Conservation (phyloP, 2,113 vertebrate species). For the Bostrychus sinensis region DNA sequence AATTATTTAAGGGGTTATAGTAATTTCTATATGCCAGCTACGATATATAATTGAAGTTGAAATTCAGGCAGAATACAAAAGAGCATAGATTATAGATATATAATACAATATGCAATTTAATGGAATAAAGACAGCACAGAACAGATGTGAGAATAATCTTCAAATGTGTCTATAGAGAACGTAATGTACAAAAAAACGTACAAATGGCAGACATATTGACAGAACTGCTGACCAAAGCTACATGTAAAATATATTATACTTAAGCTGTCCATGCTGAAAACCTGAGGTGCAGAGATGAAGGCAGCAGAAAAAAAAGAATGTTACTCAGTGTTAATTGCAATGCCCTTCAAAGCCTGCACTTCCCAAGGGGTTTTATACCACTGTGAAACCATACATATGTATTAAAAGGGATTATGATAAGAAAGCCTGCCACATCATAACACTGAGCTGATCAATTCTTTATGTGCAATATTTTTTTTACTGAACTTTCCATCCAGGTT, state of each 20-base stretch:
- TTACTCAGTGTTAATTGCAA: constrained; percentile 74
- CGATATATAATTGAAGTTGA: constrained; percentile 2
- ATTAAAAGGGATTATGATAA: constrained; percentile 65
- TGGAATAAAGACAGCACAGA: background rate
- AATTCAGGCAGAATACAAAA: constrained; percentile 10
- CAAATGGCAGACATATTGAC: background rate
- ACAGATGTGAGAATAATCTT: background rate
- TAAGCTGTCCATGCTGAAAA: constrained; percentile 8
- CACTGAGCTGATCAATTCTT: constrained; percentile 51
- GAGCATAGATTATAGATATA: background rate
- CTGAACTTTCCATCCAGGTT: constrained; percentile 14
- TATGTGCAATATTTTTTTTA: constrained; percentile 20
- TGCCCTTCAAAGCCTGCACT: constrained; percentile 70
- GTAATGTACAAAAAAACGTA: background rate
- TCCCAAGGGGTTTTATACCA: constrained; percentile 53
- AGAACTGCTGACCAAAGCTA: constrained; percentile 8
- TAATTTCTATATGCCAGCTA: constrained; percentile 13
- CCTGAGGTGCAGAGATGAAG: constrained; percentile 23
- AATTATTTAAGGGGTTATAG: constrained; percentile 31
- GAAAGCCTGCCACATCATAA: constrained; percentile 44
- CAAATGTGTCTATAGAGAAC: background rate
- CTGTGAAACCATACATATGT: constrained; percentile 56
- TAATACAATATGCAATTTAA: background rate
- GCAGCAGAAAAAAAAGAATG: constrained; percentile 40
- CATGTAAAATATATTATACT: background rate